Conservation (phyloP, 2,797 vertebrate genomes). For the Agapornis canus region DNA sequence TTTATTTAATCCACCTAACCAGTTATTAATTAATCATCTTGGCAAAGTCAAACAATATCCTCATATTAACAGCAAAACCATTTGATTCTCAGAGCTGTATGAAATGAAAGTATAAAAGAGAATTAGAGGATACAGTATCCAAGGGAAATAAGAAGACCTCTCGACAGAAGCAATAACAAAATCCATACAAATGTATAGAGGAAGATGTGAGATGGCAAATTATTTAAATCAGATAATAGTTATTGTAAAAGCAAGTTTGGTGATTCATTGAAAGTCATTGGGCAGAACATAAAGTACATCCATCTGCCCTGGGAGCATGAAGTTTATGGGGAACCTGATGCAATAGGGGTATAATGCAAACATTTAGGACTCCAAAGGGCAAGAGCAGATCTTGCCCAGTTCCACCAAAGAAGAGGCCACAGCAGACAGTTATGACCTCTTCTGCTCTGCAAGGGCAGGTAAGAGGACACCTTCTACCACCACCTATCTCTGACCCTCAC, state of each 20-base stretch:
- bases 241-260: neutral
- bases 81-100: neutral
- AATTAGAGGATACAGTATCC: neutral
- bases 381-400: neutral
- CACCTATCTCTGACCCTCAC: neutral
- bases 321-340: neutral
- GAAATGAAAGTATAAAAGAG: neutral
- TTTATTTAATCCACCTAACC: neutral
- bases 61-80: neutral
- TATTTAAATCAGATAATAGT: neutral
- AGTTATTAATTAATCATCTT: neutral
- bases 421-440: neutral
- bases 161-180: neutral
- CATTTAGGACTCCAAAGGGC: neutral
- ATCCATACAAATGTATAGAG: neutral
- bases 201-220: neutral
- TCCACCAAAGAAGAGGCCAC: neutral
- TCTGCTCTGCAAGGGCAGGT: neutral
- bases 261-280: neutral
- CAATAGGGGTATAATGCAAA: rapidly evolving
- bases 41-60: neutral
- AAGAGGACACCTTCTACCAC: neutral
- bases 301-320: neutral
- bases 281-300: neutral
- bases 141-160: neutral